Conservation (phyloP, 2,888 invertebrate genomes). For the Dasysyrphus tricinctus region DNA sequence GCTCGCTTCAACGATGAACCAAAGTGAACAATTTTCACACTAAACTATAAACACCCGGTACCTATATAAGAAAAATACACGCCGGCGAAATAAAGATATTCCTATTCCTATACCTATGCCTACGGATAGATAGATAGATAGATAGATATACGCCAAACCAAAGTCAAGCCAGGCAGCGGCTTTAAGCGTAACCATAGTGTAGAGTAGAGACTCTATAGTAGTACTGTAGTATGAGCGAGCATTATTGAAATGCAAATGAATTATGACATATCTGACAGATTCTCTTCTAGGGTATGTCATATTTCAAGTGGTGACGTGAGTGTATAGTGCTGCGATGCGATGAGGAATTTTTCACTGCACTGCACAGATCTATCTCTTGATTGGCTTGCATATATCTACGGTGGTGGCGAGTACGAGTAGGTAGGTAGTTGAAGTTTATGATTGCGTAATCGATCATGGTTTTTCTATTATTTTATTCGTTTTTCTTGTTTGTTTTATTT, state of each 20-base stretch:
- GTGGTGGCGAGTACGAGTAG: neutral
- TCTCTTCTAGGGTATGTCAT: conserved; percentile 74
- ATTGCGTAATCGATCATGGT: conserved; percentile 72
- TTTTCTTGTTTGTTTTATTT: conserved; percentile 20
- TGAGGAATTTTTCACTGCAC: conserved; percentile 48
- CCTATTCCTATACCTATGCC: neutral
- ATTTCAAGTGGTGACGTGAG: conserved; percentile 73
- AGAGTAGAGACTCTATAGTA: neutral
- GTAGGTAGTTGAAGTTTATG: conserved; percentile 50
- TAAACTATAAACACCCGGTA: conserved; percentile 44
- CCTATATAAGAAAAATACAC: conserved; percentile 12
- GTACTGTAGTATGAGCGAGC: neutral
- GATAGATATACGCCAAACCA: neutral
- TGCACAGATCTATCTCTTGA: conserved; percentile 48
- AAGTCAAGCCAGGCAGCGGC: conserved; percentile 7
- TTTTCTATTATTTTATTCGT: conserved; percentile 49
- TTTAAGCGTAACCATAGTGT: conserved; percentile 9
- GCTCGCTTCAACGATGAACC: conserved; percentile 24
- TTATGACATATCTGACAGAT: conserved; percentile 75
- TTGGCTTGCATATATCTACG: conserved; percentile 51
- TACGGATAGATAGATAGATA: neutral
- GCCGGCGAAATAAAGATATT: neutral
- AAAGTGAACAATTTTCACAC: conserved; percentile 73
- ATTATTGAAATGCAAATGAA: conserved; percentile 71
- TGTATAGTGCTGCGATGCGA: conserved; percentile 33